These are phyloP conservation scores for Poeciliopsis retropinna DNA, from an alignment of 2,113 vertebrate genomes.

Conservation along the genomic window DNA sequence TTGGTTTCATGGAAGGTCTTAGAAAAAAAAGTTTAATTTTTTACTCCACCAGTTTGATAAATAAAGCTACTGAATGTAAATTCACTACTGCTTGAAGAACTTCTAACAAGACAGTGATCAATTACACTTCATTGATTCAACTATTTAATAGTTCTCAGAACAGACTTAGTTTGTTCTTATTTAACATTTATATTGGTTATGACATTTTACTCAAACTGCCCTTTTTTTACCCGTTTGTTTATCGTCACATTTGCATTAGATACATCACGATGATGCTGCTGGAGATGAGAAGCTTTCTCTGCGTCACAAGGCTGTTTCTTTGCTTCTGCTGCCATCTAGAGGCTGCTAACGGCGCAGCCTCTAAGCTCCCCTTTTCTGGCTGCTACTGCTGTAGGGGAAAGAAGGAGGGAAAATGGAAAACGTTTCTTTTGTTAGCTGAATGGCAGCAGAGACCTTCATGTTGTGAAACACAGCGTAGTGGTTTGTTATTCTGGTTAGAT, in stretches of 20 bases:
- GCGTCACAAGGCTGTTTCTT: conserved; percentile 8
- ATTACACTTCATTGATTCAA: neutral
- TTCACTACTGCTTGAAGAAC: neutral
- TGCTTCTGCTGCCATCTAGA: conserved; percentile 73
- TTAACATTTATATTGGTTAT: conserved; percentile 9
- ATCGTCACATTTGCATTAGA: neutral
- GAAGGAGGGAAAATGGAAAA: neutral
- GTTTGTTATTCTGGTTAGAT: neutral
- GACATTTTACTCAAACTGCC: conserved; percentile 12
- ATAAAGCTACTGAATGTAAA: neutral
- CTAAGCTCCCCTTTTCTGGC: neutral
- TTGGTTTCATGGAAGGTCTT: no score
- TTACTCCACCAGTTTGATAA: conserved; percentile 1
- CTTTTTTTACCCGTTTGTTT: neutral
- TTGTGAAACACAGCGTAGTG: neutral
- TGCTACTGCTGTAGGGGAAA: neutral
- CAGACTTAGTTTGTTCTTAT: neutral
- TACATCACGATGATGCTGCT: neutral
- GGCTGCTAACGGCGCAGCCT: conserved; percentile 32
- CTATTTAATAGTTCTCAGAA: neutral
- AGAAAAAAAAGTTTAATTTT: neutral
- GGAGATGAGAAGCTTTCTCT: neutral
- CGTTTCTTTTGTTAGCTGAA: neutral
- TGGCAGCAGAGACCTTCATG: neutral
- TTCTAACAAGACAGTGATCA: neutral